Evolutionary conservation across 2,888 invertebrate genomes (phyloP), one percentile per base, ranked within the genome.

Genomic region (Bruchidius siliquastri): DNA sequence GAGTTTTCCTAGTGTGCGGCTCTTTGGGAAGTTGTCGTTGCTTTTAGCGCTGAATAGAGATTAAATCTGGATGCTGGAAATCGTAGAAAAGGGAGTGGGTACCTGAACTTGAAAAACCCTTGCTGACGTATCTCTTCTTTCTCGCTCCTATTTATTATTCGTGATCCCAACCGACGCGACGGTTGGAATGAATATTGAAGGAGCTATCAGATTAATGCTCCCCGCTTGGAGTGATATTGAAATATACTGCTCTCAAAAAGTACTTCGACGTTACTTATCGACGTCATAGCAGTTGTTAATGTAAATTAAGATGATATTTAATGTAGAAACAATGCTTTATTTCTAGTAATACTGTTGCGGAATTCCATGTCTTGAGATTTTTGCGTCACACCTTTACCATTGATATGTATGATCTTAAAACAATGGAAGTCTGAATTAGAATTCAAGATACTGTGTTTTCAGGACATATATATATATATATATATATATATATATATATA

Each of bases 161-260:
- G 4, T 68, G 10, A 68, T 74, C 74, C 73, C 71, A 22, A 74
- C 49, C 10, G 8, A 30, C 30, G 30, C 4, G 8, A 30, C 72
- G 72, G 72, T 72, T 71, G 68, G 70, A 68, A 71, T 70, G 75
- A 77, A 77, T 75, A 77, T 75, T 75, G 77, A 73, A 77, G 73
- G 71, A 73, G 73, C 74, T 71, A 73, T 77, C 72, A 22, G 72
- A 73, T 74, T 77, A 73, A 74, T 75, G 75, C 72, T 70, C 72
- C 71, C 74, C 72, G n/a, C 73, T 69, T 69, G 67, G 72, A 71
- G 68, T 66, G 32, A 49, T 8, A 49, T 49, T 49, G 13, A 13
- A 49, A 49, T 49, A 49, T 18, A 49, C 49, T 18, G 18, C 49
- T 18, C 1, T 49, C 49, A 49, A 49, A 26, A 49, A 49, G 49